These are phyloP conservation scores for Masticophis lateralis DNA, from an alignment of 2,797 vertebrate genomes.

Conservation along the genomic window DNA sequence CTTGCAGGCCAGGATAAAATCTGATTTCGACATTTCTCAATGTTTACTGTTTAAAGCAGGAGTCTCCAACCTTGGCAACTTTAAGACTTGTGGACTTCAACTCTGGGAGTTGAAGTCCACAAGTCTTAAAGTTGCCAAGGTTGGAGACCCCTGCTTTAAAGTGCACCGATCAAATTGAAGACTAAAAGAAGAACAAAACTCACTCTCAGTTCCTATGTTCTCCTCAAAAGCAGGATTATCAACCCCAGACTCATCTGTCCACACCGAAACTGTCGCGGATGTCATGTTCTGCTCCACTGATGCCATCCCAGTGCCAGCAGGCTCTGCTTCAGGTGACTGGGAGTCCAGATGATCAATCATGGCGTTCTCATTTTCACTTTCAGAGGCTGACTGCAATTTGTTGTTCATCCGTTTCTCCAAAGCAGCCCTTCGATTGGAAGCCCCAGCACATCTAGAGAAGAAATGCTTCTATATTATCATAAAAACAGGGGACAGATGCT, in stretches of 20 bases:
- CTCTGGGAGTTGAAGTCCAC: too few relatives aligned
- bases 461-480: slow-evolving; percentile 13
- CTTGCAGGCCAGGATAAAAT: slow-evolving; percentile 13
- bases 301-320: slow-evolving; percentile 74
- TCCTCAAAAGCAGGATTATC: slow-evolving; percentile 96
- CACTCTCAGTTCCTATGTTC: slow-evolving; percentile 86
- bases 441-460: slow-evolving; percentile 88
- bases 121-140: too few relatives aligned
- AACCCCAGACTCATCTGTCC: slow-evolving; percentile 84
- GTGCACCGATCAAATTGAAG: not conserved
- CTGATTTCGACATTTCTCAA: slow-evolving; percentile 24
- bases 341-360: slow-evolving; percentile 71
- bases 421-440: slow-evolving; percentile 80
- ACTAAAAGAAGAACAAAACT: slow-evolving; percentile 60
- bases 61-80: too few relatives aligned
- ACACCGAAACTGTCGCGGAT: slow-evolving; percentile 71
- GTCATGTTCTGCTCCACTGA: slow-evolving; percentile 67
- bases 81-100: too few relatives aligned
- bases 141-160: slow-evolving; percentile 11
- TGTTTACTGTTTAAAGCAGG: slow-evolving; percentile 24
- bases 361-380: slow-evolving; percentile 71
- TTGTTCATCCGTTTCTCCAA: slow-evolving; percentile 78
- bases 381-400: slow-evolving; percentile 70
- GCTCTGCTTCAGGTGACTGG: slow-evolving; percentile 77
- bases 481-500: not conserved